These are phyloP conservation scores for Formica selysi DNA, from an alignment of 1,140 invertebrate species.

Conservation along the genomic window DNA sequence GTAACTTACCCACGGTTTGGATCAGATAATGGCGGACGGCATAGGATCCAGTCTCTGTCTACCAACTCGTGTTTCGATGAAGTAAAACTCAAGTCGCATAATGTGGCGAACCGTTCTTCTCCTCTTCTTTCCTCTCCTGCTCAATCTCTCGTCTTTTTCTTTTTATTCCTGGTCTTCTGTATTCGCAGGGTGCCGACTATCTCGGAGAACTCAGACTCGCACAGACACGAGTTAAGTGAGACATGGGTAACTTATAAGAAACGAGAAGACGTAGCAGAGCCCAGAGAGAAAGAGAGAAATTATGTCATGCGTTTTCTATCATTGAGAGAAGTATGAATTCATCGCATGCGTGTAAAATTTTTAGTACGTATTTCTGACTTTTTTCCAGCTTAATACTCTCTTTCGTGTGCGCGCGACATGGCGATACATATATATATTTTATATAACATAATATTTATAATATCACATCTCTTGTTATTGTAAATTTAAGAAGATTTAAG, in stretches of 20 bases:
- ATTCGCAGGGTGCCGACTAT: conserved; percentile 56
- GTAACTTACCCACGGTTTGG: conserved; percentile 46
- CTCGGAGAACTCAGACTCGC: neutral
- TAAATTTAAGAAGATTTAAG: no score
- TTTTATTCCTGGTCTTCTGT: conserved; percentile 6
- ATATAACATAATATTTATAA: no score
- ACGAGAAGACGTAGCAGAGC: neutral
- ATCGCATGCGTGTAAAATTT: neutral
- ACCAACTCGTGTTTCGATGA: conserved; percentile 70
- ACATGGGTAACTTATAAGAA: conserved; percentile 65
- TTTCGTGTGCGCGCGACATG: no score
- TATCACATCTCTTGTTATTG: no score
- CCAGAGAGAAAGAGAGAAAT: conserved; percentile 3
- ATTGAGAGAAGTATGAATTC: conserved; percentile 13
- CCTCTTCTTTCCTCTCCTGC: neutral
- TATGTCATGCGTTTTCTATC: neutral
- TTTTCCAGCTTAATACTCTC: no score
- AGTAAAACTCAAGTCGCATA: conserved; percentile 67
- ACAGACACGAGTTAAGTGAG: conserved; percentile 69
- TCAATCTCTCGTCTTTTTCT: neutral
- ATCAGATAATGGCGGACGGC: conserved; percentile 76
- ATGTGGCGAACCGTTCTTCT: conserved; percentile 33
- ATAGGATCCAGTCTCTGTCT: conserved; percentile 62
- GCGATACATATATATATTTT: no score
- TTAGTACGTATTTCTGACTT: neutral